A percentile compares a stretch with the other conserved stretches of the same genome.
Conservation (phyloP, 2,797 vertebrate species). For the Podarcis lilfordi region DNA sequence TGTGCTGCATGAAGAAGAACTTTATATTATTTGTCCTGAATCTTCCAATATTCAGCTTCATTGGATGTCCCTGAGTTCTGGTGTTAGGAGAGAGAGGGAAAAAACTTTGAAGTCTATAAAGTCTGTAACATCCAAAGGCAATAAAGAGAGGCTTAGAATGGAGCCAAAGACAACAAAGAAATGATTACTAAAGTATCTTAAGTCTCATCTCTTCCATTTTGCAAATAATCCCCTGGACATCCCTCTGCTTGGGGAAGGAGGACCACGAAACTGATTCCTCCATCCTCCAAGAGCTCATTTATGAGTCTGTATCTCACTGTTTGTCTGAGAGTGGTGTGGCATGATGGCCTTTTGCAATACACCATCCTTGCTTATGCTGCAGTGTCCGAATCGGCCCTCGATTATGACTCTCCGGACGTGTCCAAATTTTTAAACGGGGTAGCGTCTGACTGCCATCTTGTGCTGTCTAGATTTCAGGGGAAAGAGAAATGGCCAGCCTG, state of each 20-base stretch:
- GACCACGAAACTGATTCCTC: too few species aligned
- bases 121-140: too few species aligned
- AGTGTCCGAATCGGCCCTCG: not conserved
- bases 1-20: too few species aligned
- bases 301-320: not conserved
- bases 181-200: not conserved
- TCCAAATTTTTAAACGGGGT: not conserved
- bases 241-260: not conserved
- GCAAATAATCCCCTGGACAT: not conserved
- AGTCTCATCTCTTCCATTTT: not conserved
- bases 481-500: not conserved
- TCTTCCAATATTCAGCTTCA: too few species aligned
- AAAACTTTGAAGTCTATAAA: too few species aligned
- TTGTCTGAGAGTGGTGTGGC: not conserved
- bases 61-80: too few species aligned
- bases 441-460: constrained; percentile 15
- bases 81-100: too few species aligned
- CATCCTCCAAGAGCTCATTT: not conserved
- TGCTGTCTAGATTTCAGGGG: constrained; percentile 13
- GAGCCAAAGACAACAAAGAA: not conserved
- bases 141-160: not conserved
- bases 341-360: not conserved
- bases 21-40: too few species aligned
- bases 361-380: not conserved
- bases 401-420: not conserved